Percentiles rank a stretch among this genome's conserved stretches.
phyloP scores from a whole-genome alignment of 37 sponge, comb jelly and placozoan species.

The Corticium candelabrum region DNA sequence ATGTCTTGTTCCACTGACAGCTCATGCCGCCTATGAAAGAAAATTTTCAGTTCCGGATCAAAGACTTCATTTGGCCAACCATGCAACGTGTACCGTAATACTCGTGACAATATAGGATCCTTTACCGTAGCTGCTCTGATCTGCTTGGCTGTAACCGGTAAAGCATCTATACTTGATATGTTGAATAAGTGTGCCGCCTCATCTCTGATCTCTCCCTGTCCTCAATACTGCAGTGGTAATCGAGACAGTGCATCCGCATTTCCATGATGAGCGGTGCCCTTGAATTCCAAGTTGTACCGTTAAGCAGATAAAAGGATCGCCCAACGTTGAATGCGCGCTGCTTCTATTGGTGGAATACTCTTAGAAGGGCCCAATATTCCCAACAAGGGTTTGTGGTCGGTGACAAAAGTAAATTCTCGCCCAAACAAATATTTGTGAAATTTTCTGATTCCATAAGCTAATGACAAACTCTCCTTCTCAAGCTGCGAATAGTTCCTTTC shows the following conservation, averaged over 20 bases:
- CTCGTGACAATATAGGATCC: conserved; percentile 10
- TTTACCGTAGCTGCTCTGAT: conserved; percentile 1
- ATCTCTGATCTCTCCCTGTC: not conserved
- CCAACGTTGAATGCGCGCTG: conserved; percentile 24
- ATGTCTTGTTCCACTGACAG: conserved; percentile 18
- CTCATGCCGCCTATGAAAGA: conserved; percentile 5
- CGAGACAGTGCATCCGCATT: conserved; percentile 19
- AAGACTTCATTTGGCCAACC: conserved; percentile 19
- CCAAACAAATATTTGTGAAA: conserved; percentile 14
- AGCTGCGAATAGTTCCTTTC: conserved; percentile 9
- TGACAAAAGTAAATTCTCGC: conserved; percentile 9
- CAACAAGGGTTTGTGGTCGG: conserved; percentile 17
- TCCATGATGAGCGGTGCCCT: not conserved
- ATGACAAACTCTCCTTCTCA: conserved; percentile 20
- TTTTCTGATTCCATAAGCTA: conserved; percentile 2
- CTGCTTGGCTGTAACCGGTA: conserved; percentile 5
- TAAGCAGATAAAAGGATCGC: conserved; percentile 14
- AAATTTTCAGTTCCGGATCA: conserved; percentile 12
- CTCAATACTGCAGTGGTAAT: conserved; percentile 12
- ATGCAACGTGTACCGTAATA: not conserved
- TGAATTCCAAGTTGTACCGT: conserved; percentile 20
- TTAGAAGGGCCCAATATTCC: not conserved
- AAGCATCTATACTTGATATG: not conserved
- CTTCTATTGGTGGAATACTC: conserved; percentile 9
- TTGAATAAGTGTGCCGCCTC: conserved; percentile 5